Evolutionary conservation across 35 echinoderm and acorn worm genomes (phyloP).

Genomic region (Diadema setosum): DNA sequence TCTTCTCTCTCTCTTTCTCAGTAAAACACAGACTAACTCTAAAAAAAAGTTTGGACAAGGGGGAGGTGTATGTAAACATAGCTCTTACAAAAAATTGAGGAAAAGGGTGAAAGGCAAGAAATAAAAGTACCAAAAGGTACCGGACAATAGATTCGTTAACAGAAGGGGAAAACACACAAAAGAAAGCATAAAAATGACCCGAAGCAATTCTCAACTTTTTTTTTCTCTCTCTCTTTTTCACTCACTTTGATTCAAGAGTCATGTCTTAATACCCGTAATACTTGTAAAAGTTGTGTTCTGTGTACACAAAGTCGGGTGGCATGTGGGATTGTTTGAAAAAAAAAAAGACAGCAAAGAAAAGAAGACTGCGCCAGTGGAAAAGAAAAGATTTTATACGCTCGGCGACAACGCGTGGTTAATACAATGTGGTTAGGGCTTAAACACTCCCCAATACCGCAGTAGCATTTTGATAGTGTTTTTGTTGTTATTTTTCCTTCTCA

Average conservation of each 20-base stretch:
- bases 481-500: neutral
- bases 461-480: too few relatives aligned
- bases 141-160: neutral
- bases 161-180: neutral
- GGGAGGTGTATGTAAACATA: neutral
- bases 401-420: neutral
- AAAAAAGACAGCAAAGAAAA: too few relatives aligned
- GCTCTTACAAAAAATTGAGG: too few relatives aligned
- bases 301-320: slow-evolving; percentile 1
- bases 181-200: neutral
- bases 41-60: neutral
- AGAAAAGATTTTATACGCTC: neutral
- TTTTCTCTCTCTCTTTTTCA: neutral
- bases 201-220: neutral
- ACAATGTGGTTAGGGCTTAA: too few relatives aligned
- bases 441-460: too few relatives aligned
- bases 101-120: neutral
- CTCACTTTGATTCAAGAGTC: neutral
- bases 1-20: neutral
- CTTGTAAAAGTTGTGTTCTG: slow-evolving; percentile 2
- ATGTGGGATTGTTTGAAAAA: too few relatives aligned
- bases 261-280: slow-evolving; percentile 6
- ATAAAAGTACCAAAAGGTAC: neutral
- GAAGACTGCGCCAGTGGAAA: neutral
- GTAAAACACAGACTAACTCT: too few relatives aligned